A percentile compares a stretch with the other conserved stretches of the same genome.
phyloP scores from a whole-genome alignment of 2,797 vertebrate genomes.

The Alectoris magna region DNA sequence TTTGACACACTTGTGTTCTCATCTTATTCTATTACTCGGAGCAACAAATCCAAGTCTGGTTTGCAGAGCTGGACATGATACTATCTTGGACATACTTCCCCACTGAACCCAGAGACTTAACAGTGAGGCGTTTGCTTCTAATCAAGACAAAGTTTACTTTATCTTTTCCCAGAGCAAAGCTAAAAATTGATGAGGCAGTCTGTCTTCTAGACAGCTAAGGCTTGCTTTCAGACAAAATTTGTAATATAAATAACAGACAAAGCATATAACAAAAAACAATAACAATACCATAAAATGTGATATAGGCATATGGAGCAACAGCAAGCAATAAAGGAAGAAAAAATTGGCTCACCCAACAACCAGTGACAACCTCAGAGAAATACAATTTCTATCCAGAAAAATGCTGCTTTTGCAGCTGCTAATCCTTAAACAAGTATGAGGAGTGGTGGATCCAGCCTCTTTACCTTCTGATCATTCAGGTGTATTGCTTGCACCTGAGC shows the following conservation, averaged over 20 bases:
- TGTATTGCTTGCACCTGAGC: too few species aligned
- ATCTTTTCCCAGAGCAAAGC: neutral
- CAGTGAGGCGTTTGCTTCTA: neutral
- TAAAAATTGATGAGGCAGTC: neutral
- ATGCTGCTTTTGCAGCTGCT: too few species aligned
- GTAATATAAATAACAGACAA: neutral
- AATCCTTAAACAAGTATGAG: too few species aligned
- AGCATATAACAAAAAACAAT: too few species aligned
- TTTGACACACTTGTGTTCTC: neutral
- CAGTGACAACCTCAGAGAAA: too few species aligned
- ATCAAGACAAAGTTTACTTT: neutral
- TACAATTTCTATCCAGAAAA: too few species aligned
- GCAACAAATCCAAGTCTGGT: fast-evolving
- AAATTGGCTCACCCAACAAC: too few species aligned
- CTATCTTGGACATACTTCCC: neutral
- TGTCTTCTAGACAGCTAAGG: neutral
- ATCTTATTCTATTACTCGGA: neutral
- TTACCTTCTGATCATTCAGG: too few species aligned
- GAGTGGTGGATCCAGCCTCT: too few species aligned
- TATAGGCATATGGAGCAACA: too few species aligned
- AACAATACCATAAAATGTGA: too few species aligned
- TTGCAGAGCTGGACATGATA: neutral
- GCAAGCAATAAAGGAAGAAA: too few species aligned
- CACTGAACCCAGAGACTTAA: neutral
- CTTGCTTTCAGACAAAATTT: neutral